Evolutionary conservation across 2,888 invertebrate genomes (phyloP).

Genomic region (Ornithoptera priamus): DNA sequence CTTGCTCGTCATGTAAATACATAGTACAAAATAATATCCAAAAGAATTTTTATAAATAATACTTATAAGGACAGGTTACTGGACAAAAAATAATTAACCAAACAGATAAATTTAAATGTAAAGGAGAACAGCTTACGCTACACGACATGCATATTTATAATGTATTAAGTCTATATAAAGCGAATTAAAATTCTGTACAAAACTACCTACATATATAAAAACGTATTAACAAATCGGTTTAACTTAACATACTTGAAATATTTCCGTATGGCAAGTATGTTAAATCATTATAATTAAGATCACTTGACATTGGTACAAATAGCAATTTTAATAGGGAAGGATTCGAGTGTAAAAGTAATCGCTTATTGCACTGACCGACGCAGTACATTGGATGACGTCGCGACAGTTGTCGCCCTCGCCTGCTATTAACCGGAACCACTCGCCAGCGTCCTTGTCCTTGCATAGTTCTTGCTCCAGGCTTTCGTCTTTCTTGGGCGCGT

Average conservation of each 20-base stretch:
- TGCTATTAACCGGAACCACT: slow-evolving; percentile 95
- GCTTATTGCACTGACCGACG: slow-evolving; percentile 84
- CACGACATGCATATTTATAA: slow-evolving; percentile 31
- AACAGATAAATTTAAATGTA: slow-evolving; percentile 33
- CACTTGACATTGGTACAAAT: slow-evolving; percentile 25
- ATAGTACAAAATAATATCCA: background rate
- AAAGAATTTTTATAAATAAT: slow-evolving; percentile 6
- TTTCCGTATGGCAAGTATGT: slow-evolving; percentile 10
- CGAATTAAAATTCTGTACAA: slow-evolving; percentile 25
- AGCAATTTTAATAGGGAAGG: slow-evolving; percentile 37
- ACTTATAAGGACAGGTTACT: background rate
- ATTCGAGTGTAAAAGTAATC: slow-evolving; percentile 41
- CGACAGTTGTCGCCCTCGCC: slow-evolving; percentile 96
- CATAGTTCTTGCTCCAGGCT: slow-evolving; percentile 93
- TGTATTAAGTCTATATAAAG: slow-evolving; percentile 25
- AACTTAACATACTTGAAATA: slow-evolving; percentile 1
- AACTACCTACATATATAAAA: slow-evolving; percentile 24
- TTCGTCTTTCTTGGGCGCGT: slow-evolving; percentile 88
- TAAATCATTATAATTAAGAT: slow-evolving; percentile 28
- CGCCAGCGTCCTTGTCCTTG: slow-evolving; percentile 96
- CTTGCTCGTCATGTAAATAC: too few species aligned
- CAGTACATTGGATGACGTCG: slow-evolving; percentile 96
- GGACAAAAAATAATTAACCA: slow-evolving; percentile 17
- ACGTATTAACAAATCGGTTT: slow-evolving; percentile 8
- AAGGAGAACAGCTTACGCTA: slow-evolving; percentile 28